Conservation (phyloP, 1,140 invertebrate genomes). For the Aphaenogaster floridana region DNA sequence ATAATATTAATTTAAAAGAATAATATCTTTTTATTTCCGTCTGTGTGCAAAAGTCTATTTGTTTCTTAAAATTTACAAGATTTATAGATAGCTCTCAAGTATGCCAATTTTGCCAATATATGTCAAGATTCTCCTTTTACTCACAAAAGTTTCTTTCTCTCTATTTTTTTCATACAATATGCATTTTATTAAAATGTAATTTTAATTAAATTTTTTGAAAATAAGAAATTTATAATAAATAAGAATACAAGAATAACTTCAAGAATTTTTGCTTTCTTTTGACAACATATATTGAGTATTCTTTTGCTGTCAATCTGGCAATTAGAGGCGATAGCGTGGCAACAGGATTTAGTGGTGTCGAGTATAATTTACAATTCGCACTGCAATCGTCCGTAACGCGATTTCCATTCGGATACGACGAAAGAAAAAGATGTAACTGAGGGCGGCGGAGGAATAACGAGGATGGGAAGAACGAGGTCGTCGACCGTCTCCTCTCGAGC, state of each 20-base stretch:
- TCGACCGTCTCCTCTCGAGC: slow-evolving; percentile 43
- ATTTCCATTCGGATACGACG: slow-evolving; percentile 53
- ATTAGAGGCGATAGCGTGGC: slow-evolving; percentile 11
- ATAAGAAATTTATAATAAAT: neutral
- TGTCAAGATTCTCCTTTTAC: neutral
- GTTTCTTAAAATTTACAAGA: neutral
- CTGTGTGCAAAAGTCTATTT: neutral
- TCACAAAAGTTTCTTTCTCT: neutral
- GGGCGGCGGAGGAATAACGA: slow-evolving; percentile 19
- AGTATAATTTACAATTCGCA: slow-evolving; percentile 48
- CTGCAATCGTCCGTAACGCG: slow-evolving; percentile 30
- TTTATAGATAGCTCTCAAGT: neutral
- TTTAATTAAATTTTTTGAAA: neutral
- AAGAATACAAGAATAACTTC: neutral
- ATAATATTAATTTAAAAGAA: neutral
- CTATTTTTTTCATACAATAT: neutral
- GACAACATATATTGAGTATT: neutral
- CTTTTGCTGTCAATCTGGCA: slow-evolving; percentile 8
- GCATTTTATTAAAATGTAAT: neutral
- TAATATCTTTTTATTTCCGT: neutral
- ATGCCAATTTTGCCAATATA: neutral
- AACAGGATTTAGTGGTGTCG: slow-evolving; percentile 34
- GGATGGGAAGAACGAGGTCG: slow-evolving; percentile 14
- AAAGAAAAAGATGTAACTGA: slow-evolving; percentile 38
- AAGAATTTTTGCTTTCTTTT: neutral